Evolutionary conservation across 2,797 vertebrate species (phyloP).

Genomic region (Xerus rutilus): DNA sequence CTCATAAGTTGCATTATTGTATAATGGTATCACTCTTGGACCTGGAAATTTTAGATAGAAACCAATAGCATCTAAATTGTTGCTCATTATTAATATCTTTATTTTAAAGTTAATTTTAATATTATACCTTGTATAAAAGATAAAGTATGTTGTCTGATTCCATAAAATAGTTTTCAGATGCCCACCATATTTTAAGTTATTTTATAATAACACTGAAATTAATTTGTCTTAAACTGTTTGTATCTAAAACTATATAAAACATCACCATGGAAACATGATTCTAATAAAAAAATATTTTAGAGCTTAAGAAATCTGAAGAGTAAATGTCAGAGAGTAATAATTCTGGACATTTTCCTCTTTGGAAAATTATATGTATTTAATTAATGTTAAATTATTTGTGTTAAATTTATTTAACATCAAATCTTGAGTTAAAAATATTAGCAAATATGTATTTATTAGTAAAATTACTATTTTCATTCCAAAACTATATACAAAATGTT

Average conservation of each 20-base stretch:
- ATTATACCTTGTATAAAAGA: background rate
- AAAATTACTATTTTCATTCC: background rate
- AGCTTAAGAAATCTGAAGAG: slow-evolving; percentile 28
- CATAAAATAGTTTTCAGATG: background rate
- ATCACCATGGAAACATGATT: background rate
- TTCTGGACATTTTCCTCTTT: background rate
- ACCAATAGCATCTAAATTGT: background rate
- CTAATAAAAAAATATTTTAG: background rate
- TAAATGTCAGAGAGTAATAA: slow-evolving; percentile 44
- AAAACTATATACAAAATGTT: background rate
- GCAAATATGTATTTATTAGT: background rate
- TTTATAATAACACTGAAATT: background rate
- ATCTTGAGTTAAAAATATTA: background rate
- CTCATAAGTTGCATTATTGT: slow-evolving; percentile 24
- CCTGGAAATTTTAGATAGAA: slow-evolving; percentile 22
- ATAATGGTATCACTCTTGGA: background rate
- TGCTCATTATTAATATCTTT: background rate
- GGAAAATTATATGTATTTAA: slow-evolving; percentile 40
- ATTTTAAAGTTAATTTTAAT: background rate
- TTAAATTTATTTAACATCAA: background rate
- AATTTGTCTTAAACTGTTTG: background rate
- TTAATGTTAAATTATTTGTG: background rate
- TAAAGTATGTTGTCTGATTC: background rate
- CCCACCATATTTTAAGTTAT: background rate
- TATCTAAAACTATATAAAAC: background rate